Base-by-base conservation (phyloP, 1,140 invertebrate species). In the Apocrypta bakeri region DNA sequence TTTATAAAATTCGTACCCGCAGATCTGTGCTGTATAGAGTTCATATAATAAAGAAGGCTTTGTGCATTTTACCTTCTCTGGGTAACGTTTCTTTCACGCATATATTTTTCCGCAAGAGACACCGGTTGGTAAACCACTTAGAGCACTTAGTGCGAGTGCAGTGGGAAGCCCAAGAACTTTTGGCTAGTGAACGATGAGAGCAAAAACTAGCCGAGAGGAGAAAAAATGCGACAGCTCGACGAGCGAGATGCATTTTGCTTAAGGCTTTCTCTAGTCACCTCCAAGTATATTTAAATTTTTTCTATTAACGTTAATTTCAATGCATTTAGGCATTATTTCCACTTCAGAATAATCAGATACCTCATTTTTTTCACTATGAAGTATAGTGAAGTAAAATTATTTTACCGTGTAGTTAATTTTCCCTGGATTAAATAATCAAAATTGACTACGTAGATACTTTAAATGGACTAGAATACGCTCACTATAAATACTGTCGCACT, bases 81-180 rank as follows among this genome's bases (percentile, higher is more conserved):
- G 48, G 17, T 6, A 56, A 21, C 68, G 68, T 69, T 21, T 56
- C 48, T 56, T 17, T 11, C 27, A 3, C 21, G 71, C 24, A 31
- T 73, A 42, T 48, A 24, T 73, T 73, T 73, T 73, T 73, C 27
- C 17, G 21, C 37, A 42, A 33, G 33, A 7, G 24, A 7, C n/a
- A n/a, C 33, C 37, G 37, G 25, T 31, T 33, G 37, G 37, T 73
- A 73, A 73, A 73, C 71, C 37, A 73, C 71, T 73, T 73, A 73
- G 25, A 73, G 71, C 71, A 73, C 71, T 73, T 73, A 73, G 37
- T 8, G 33, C 71, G 17, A 73, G 71, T 73, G 48, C 48, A 21
- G 48, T 21, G 37, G 33, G 17, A 17, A 73, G n/a, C 37, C 21
- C 24, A 73, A 73, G 71, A 73, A 73, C 71, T 73, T 73, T 73